Evolutionary conservation across 2,797 vertebrate genomes (phyloP).

Genomic region (Propithecus deckenii): DNA sequence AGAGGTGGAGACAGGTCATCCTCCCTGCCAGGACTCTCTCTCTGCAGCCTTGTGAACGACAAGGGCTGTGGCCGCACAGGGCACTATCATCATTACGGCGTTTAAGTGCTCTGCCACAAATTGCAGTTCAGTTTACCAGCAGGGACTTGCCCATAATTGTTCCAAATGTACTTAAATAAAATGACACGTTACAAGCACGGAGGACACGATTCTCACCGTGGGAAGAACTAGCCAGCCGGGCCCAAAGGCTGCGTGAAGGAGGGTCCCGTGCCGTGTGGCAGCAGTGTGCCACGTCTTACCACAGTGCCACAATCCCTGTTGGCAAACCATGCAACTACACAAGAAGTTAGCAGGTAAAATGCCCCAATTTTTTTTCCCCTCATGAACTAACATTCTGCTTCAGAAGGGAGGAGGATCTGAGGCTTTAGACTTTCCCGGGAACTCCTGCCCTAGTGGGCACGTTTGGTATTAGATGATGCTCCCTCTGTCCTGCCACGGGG

Average conservation of each 20-base stretch:
- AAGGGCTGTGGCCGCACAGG: background rate
- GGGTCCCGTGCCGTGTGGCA: rapidly evolving
- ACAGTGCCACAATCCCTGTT: rapidly evolving
- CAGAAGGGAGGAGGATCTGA: background rate
- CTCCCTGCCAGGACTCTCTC: background rate
- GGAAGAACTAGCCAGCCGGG: background rate
- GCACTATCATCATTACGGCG: rapidly evolving
- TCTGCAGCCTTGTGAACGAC: background rate
- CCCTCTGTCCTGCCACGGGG: background rate
- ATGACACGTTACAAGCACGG: background rate
- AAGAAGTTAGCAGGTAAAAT: background rate
- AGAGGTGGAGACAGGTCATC: background rate
- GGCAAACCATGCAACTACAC: background rate
- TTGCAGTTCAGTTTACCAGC: background rate
- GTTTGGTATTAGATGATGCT: rapidly evolving
- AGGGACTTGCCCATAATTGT: background rate
- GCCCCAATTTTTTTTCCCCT: background rate
- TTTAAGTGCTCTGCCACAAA: background rate
- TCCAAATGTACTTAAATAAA: background rate
- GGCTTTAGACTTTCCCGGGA: background rate
- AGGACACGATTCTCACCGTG: rapidly evolving
- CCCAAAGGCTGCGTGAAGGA: background rate
- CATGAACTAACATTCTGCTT: background rate
- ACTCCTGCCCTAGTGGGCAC: background rate
- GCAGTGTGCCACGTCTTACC: rapidly evolving